Evolutionary conservation across 1,140 invertebrate species (phyloP), one percentile per base, ranked within the genome.

Genomic region (Arctopsyche grandis): DNA sequence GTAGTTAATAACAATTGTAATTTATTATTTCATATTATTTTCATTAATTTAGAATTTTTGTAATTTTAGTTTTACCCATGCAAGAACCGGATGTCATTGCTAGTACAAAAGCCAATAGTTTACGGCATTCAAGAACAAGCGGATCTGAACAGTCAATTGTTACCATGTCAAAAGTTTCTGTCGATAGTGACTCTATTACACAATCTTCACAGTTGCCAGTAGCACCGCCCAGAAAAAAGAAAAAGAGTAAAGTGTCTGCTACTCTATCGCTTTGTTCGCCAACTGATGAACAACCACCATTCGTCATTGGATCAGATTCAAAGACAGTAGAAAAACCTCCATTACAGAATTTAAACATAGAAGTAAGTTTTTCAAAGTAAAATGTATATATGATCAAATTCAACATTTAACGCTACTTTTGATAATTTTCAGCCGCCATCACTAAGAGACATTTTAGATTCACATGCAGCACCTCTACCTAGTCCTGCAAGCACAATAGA

Each of bases 81-180:
- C 93, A 94, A 86, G 96, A 98, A 86, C 96, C 96, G 24, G 97
- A 98, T 88, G 94, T 98, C 82, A 96, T 98, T 79, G 95, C 95
- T 69, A 98, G 96, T 87, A 97, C 96, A 75, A 98, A 98, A 88
- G 91, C 91, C 22, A 88, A 87, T 83, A 88, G 88, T 79, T 83
- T 90, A 81, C 90, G 90, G 79, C 87, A 89, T 77, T 86, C 84
- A 5, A 88, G 89, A 84, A 85, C 83, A 10, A 83, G 84, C 58
- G 85, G 86, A 9, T 74, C 78, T 80, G 7, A 85, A 83, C 83
- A 84, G 75, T 80, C 60, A 69, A 85, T 86, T 29, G 87, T 87
- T 74, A 84, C 86, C 14, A 83, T 86, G 78, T 84, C 79, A 5
- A 52, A 78, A 29, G n/a, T 79, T 24, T 66, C 73, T 10, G 63